Percentiles rank a stretch among this genome's conserved stretches.
phyloP scores from a whole-genome alignment of 1,140 invertebrate genomes.

The Caenorhabditis inopinata region DNA sequence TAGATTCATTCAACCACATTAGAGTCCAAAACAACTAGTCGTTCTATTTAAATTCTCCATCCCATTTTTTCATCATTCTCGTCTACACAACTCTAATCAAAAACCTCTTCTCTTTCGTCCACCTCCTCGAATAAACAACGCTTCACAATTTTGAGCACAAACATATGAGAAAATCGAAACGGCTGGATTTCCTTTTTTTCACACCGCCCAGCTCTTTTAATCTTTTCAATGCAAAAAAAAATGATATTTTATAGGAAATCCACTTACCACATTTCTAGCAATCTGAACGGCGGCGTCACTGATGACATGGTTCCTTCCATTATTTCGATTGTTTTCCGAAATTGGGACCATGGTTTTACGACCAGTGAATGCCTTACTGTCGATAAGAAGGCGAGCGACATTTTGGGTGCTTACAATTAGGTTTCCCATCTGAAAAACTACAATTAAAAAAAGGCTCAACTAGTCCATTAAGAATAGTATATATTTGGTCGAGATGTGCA shows the following conservation, averaged over 20 bases:
- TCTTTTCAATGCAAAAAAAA: too few relatives aligned
- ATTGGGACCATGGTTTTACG: conserved; percentile 3
- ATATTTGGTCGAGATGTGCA: too few relatives aligned
- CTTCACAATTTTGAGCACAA: background rate
- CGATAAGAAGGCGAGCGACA: background rate
- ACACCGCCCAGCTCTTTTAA: too few relatives aligned
- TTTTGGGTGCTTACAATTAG: background rate
- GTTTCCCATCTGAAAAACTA: background rate
- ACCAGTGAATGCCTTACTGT: background rate
- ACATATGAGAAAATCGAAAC: too few relatives aligned
- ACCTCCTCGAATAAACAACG: background rate
- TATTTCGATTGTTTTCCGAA: background rate
- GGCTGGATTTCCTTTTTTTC: too few relatives aligned
- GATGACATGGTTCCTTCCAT: background rate
- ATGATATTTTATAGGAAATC: too few relatives aligned
- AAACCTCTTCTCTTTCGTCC: background rate
- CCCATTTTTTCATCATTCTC: too few relatives aligned
- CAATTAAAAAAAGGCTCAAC: too few relatives aligned
- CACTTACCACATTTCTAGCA: background rate
- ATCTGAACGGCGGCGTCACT: background rate
- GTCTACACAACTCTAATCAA: too few relatives aligned
- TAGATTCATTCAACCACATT: too few relatives aligned
- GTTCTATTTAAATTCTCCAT: background rate
- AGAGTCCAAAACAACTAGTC: background rate
- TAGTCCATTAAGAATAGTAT: too few relatives aligned